phyloP scores from a whole-genome alignment of 2,888 invertebrate species.

The Apamea sordens region DNA sequence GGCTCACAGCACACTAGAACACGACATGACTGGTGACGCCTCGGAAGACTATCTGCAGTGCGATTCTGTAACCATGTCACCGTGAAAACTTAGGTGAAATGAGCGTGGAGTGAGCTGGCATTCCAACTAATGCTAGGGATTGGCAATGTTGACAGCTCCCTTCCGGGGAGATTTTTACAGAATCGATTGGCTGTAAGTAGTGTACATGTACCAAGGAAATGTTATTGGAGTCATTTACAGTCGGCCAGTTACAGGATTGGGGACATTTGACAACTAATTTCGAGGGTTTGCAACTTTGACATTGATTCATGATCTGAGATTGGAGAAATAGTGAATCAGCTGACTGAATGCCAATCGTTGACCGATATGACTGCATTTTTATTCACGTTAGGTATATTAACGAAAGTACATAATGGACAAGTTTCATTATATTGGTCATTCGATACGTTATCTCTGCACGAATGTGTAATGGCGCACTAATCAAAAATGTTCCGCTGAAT shows the following conservation, averaged over 20 bases:
- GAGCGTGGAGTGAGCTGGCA: too few species aligned
- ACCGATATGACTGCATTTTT: background rate
- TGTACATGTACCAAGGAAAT: background rate
- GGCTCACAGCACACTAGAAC: background rate
- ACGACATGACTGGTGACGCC: background rate
- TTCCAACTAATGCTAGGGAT: too few species aligned
- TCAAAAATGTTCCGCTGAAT: conserved; percentile 43
- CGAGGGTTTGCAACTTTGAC: background rate
- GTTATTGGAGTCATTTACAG: background rate
- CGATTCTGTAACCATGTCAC: too few species aligned
- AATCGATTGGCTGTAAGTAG: too few species aligned
- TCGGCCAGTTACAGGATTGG: too few species aligned
- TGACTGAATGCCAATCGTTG: conserved; percentile 1
- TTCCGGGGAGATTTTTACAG: too few species aligned
- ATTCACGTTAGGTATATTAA: background rate
- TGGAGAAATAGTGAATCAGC: background rate
- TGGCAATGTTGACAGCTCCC: too few species aligned
- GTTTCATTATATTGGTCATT: conserved; percentile 22
- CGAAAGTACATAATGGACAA: conserved; percentile 14
- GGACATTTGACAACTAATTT: background rate
- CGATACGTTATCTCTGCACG: conserved; percentile 48
- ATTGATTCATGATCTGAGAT: background rate
- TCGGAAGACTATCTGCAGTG: background rate
- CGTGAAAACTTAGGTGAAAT: too few species aligned
- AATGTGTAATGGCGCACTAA: conserved; percentile 39